A percentile compares a stretch with the other conserved stretches of the same genome.
Evolutionary conservation across 2,797 vertebrate species (phyloP).

Genomic region (Simalia tracyae): DNA sequence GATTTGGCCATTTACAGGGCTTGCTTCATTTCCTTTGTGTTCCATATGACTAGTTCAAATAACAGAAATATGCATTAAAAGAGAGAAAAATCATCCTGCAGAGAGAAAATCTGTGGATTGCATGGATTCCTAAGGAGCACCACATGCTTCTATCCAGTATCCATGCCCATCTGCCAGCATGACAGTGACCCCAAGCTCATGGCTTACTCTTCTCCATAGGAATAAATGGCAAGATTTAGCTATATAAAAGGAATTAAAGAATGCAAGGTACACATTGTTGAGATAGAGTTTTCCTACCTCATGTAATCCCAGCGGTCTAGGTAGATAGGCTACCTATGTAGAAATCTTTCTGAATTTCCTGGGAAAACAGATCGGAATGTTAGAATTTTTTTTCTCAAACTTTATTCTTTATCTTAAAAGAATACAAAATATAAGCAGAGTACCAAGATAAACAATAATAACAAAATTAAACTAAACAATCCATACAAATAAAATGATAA

Average conservation of each 20-base stretch:
- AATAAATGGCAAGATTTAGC: neutral
- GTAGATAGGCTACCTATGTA: neutral
- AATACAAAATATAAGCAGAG: neutral
- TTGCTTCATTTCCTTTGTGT: conserved; percentile 59
- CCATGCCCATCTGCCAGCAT: neutral
- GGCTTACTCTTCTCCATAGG: neutral
- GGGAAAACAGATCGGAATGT: neutral
- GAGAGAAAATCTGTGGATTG: neutral
- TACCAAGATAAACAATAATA: neutral
- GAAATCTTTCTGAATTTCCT: neutral
- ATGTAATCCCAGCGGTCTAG: neutral
- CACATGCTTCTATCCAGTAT: neutral
- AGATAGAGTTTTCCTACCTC: neutral
- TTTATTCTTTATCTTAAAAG: neutral
- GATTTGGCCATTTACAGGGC: conserved; percentile 59
- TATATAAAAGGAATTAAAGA: neutral
- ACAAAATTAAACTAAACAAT: neutral
- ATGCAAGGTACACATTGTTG: neutral
- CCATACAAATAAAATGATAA: neutral
- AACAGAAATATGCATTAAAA: conserved; percentile 38
- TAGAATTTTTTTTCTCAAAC: neutral
- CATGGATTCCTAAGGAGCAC: neutral
- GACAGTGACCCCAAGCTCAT: too few species aligned
- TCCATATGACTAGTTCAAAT: conserved; percentile 52
- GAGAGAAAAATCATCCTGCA: neutral